Percentiles rank a stretch among this genome's conserved stretches.
Evolutionary conservation across 2,888 invertebrate genomes (phyloP).

Genomic region (Listrodromus nycthemerus): DNA sequence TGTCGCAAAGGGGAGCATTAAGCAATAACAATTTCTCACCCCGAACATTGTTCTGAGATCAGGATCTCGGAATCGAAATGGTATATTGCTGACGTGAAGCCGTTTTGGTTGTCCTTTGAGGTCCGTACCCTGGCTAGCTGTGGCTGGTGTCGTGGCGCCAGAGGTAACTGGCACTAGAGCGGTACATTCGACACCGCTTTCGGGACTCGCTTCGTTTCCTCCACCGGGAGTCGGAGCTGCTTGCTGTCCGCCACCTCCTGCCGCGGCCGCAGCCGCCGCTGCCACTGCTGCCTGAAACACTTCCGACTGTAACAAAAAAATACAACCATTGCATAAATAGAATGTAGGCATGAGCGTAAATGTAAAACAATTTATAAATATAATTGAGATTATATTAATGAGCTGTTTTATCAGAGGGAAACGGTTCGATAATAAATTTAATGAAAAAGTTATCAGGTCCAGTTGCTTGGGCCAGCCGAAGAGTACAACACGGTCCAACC

Average conservation of each 20-base stretch:
- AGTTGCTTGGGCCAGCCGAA: conserved; percentile 23
- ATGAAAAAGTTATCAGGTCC: conserved; percentile 36
- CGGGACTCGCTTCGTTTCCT: conserved; percentile 79
- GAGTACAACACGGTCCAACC: conserved; percentile 34
- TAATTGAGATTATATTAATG: conserved; percentile 2
- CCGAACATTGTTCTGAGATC: conserved; percentile 99
- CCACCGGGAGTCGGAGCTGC: conserved; percentile 80
- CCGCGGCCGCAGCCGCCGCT: conserved; percentile 84
- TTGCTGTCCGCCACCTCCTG: conserved; percentile 83
- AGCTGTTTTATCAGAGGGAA: conserved; percentile 38
- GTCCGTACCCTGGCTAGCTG: conserved; percentile 86
- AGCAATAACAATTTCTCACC: conserved; percentile 88
- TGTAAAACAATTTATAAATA: conserved; percentile 4
- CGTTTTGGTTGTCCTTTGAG: conserved; percentile 94
- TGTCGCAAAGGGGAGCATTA: not conserved
- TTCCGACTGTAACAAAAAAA: conserved; percentile 85
- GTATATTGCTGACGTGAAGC: conserved; percentile 99
- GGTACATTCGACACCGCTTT: conserved; percentile 84
- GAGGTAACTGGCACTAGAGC: conserved; percentile 85
- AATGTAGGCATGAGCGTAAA: not conserved
- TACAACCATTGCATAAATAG: not conserved
- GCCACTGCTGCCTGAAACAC: conserved; percentile 86
- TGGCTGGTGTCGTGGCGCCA: conserved; percentile 85
- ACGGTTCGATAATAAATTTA: conserved; percentile 47
- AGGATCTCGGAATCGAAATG: conserved; percentile 99